phyloP scores from a whole-genome alignment of 1,140 invertebrate species.

The Drosophila truncata region DNA sequence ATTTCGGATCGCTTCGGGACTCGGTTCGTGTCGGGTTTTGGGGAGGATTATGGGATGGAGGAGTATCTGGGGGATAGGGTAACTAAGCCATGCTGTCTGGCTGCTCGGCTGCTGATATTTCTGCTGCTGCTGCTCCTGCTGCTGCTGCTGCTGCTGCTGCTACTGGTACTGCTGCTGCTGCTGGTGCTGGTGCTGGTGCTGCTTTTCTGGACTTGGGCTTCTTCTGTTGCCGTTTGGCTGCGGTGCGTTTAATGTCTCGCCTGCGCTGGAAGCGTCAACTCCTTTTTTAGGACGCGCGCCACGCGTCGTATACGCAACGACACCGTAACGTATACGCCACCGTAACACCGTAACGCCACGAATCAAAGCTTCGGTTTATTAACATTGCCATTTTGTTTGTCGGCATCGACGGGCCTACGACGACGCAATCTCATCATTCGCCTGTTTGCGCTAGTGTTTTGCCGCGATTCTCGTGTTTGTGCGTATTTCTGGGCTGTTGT shows the following conservation, averaged over 20 bases:
- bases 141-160: constrained; percentile 6
- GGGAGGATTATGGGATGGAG: constrained; percentile 26
- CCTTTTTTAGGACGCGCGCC: constrained; percentile 63
- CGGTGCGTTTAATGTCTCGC: constrained; percentile 78
- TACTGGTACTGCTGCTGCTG: constrained; percentile 12
- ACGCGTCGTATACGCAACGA: constrained; percentile 46
- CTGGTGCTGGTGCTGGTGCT: constrained; percentile 16
- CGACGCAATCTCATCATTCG: constrained; percentile 5
- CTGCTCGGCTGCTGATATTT: constrained; percentile 25
- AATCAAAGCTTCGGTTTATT: constrained; percentile 21
- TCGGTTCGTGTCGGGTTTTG: constrained; percentile 6
- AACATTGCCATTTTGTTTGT: constrained; percentile 38
- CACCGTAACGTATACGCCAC: constrained; percentile 31
- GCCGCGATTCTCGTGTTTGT: constrained; percentile 7
- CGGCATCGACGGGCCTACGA: constrained; percentile 25
- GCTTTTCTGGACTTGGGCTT: constrained; percentile 52
- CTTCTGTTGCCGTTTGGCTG: constrained; percentile 77
- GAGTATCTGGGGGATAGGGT: constrained; percentile 3
- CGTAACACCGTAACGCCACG: constrained; percentile 14
- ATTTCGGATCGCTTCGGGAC: constrained; percentile 49
- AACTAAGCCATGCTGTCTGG: constrained; percentile 35
- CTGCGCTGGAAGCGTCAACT: constrained; percentile 78
- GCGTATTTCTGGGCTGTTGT: constrained; percentile 6
- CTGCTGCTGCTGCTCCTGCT: constrained; percentile 5
- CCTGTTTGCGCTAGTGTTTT: constrained; percentile 18